Evolutionary conservation across 2,113 vertebrate genomes (phyloP).

Genomic region (Bombycilla garrulus): DNA sequence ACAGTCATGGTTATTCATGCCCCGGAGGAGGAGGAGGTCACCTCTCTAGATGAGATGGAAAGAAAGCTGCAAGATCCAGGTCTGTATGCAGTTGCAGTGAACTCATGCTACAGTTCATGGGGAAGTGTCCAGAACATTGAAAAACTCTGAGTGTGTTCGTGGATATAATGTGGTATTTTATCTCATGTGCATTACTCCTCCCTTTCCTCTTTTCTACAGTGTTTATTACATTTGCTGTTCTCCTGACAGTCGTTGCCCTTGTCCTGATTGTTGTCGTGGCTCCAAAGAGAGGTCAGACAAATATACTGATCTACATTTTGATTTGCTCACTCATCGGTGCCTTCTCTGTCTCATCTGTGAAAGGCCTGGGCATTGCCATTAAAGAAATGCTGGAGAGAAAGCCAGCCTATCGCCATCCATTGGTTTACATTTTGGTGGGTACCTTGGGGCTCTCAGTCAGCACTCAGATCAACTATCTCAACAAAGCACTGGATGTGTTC

Average conservation of each 20-base stretch:
- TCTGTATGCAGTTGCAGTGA: constrained; percentile 42
- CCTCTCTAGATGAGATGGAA: constrained; percentile 80
- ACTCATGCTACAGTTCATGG: background rate
- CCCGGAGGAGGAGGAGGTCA: constrained; percentile 77
- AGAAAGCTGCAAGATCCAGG: constrained; percentile 81
- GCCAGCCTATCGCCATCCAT: constrained; percentile 66
- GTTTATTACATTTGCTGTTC: constrained; percentile 74
- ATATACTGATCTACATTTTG: constrained; percentile 78
- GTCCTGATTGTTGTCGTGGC: constrained; percentile 73
- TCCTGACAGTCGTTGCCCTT: constrained; percentile 55
- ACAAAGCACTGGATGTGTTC: constrained; percentile 80
- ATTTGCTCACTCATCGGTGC: constrained; percentile 82
- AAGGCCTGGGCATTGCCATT: constrained; percentile 81
- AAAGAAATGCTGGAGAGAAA: constrained; percentile 70
- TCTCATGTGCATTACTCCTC: background rate
- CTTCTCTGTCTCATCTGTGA: constrained; percentile 82
- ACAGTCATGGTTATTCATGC: constrained; percentile 82
- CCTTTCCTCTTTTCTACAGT: constrained; percentile 58
- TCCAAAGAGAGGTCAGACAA: constrained; percentile 76
- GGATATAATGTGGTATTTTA: background rate
- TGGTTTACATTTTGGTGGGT: constrained; percentile 72
- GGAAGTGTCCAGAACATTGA: background rate
- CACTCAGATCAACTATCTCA: constrained; percentile 83
- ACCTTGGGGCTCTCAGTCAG: constrained; percentile 69
- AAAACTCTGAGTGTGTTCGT: background rate